Percentiles rank a stretch among this genome's conserved stretches.
Evolutionary conservation across 2,113 vertebrate species (phyloP).

Genomic region (Heterocephalus glaber): DNA sequence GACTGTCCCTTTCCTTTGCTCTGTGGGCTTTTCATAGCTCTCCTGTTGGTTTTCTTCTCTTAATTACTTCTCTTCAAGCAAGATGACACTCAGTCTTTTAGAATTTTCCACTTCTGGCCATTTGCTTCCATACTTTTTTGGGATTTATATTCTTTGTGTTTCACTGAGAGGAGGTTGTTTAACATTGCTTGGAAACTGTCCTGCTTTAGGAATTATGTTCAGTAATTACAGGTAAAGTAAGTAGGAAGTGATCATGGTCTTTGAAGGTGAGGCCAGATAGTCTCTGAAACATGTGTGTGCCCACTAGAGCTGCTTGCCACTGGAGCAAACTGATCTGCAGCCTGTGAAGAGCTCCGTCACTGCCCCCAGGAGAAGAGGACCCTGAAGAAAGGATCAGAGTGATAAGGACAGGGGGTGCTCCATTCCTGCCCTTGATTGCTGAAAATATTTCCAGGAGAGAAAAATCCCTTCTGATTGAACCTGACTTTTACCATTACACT

Average conservation of each 20-base stretch:
- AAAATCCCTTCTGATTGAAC: neutral
- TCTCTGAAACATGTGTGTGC: too few species aligned
- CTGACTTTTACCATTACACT: neutral
- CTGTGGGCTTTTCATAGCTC: neutral
- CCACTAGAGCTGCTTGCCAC: neutral
- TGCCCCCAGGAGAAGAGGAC: too few species aligned
- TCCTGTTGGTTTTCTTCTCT: neutral
- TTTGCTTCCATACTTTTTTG: neutral
- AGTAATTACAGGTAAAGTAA: neutral
- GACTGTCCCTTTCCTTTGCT: neutral
- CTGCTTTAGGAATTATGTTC: neutral
- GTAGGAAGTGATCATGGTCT: neutral
- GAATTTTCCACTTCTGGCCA: neutral
- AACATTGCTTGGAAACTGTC: neutral
- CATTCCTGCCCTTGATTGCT: neutral
- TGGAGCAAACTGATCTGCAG: neutral
- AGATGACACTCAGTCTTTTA: neutral
- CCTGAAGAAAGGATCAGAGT: too few species aligned
- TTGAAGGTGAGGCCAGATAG: neutral
- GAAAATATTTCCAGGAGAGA: too few species aligned
- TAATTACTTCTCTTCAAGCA: neutral
- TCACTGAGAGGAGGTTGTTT: neutral
- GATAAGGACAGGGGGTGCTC: neutral
- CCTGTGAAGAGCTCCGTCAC: neutral
- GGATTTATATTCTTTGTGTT: constrained; percentile 3